Evolutionary conservation across 2,888 invertebrate species (phyloP).

Genomic region (Oscheius sp.): DNA sequence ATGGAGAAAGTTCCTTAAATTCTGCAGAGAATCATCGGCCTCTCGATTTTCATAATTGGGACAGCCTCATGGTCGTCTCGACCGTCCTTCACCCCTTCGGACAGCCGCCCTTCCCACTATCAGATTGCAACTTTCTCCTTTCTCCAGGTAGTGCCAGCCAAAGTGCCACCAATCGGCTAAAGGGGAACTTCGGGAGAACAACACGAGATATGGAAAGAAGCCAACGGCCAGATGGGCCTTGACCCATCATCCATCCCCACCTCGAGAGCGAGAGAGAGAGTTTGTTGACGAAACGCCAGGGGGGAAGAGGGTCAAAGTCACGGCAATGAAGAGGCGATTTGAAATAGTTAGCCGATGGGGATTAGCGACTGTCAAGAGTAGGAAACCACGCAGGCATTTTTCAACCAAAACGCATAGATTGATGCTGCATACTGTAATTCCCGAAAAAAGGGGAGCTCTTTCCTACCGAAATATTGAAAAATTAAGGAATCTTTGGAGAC

Average conservation of each 20-base stretch:
- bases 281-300: slow-evolving; percentile 8
- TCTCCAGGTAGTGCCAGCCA: slow-evolving; percentile 24
- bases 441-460: no score
- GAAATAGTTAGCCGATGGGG: slow-evolving; percentile 9
- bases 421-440: no score
- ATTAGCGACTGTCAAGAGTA: no score
- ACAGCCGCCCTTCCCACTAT: slow-evolving; percentile 15
- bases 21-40: no score
- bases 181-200: neutral
- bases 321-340: neutral
- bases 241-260: slow-evolving; percentile 5
- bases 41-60: slow-evolving; percentile 30
- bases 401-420: no score
- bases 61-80: slow-evolving; percentile 24
- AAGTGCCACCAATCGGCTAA: neutral
- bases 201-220: slow-evolving; percentile 14
- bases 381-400: no score
- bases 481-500: no score
- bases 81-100: slow-evolving; percentile 34
- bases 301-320: slow-evolving; percentile 37
- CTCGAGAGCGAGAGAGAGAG: neutral
- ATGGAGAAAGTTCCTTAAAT: no score
- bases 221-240: slow-evolving; percentile 15
- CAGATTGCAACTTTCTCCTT: slow-evolving; percentile 35
- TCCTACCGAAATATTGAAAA: no score